These are phyloP conservation scores for Aegotheles bennettii DNA, from an alignment of 2,113 vertebrate species.

Conservation along the genomic window DNA sequence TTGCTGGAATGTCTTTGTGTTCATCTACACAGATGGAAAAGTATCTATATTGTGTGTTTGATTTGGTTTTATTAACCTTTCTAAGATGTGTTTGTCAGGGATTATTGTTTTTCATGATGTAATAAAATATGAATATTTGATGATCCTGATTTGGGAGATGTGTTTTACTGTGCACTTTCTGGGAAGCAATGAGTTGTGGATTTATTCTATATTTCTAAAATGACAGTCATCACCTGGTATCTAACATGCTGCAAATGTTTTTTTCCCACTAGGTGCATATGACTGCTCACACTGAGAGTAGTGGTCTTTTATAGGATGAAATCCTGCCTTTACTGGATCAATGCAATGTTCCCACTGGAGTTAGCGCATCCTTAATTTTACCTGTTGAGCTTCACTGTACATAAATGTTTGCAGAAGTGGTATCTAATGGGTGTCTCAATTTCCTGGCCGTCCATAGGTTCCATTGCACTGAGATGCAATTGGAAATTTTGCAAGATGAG, in stretches of 20 bases:
- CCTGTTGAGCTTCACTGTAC: background rate
- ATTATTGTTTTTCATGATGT: background rate
- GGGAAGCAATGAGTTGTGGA: background rate
- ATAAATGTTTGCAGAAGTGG: background rate
- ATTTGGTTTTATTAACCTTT: background rate
- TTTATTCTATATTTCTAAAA: background rate
- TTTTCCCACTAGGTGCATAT: background rate
- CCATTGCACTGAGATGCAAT: background rate
- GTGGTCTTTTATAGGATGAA: background rate
- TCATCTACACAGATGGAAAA: background rate
- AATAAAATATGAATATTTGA: background rate
- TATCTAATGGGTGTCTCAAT: background rate
- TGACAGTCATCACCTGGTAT: background rate
- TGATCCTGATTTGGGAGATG: background rate
- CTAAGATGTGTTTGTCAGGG: background rate
- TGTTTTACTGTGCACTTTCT: background rate
- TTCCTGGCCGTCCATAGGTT: background rate
- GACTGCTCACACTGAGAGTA: background rate
- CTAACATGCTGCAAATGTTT: background rate
- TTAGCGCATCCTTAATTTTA: background rate
- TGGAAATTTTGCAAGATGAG: background rate
- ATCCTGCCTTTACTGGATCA: background rate
- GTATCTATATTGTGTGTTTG: background rate
- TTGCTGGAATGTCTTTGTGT: background rate
- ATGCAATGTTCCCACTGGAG: background rate